These are phyloP conservation scores for Carollia perspicillata DNA, from an alignment of 2,113 vertebrate genomes.

Conservation along the genomic window DNA sequence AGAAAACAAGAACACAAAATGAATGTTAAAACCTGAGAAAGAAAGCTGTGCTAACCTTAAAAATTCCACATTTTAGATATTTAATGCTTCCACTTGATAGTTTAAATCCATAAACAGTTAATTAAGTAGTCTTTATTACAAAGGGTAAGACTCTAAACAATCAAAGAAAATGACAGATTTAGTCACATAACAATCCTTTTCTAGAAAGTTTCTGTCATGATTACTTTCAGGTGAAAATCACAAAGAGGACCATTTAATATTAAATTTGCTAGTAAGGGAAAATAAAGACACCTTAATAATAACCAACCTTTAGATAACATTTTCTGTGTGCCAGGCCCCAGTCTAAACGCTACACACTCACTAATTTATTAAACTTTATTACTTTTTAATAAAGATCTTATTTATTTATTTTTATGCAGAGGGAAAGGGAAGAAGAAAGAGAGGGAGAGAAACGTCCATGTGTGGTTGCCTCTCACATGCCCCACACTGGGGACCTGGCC, in stretches of 20 bases:
- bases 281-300: neutral
- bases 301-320: neutral
- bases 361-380: neutral
- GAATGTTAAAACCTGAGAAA: neutral
- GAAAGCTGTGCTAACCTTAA: neutral
- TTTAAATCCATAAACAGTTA: neutral
- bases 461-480: no score
- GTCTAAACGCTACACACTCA: neutral
- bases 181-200: neutral
- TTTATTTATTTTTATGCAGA: no score
- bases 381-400: no score
- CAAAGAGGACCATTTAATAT: neutral
- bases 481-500: no score
- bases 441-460: no score
- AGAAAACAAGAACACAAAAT: neutral
- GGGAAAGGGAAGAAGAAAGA: no score
- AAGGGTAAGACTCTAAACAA: neutral
- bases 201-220: neutral
- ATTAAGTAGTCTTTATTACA: neutral
- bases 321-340: neutral
- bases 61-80: neutral
- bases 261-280: neutral
- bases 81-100: neutral
- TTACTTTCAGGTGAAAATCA: neutral
- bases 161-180: slow-evolving; percentile 28